A percentile compares a stretch with the other conserved stretches of the same genome.
These are phyloP conservation scores for Homarus americanus DNA, from an alignment of 1,140 invertebrate species.

Conservation along the genomic window DNA sequence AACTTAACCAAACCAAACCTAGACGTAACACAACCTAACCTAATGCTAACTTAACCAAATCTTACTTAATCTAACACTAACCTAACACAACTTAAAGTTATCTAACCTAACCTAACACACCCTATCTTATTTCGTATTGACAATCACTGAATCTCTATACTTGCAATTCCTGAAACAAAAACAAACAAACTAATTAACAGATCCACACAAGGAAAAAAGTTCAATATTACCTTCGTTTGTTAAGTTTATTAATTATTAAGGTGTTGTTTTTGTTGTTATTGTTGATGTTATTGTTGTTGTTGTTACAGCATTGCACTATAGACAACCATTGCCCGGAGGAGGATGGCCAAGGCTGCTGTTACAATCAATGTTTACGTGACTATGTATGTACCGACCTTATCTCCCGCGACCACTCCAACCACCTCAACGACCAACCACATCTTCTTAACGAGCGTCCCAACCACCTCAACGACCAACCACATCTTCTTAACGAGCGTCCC, in stretches of 20 bases:
- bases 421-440: neutral
- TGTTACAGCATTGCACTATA: neutral
- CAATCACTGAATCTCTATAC: neutral
- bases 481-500: too few relatives aligned
- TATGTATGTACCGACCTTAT: neutral
- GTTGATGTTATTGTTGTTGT: neutral
- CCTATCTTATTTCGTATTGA: neutral
- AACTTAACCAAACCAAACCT: neutral
- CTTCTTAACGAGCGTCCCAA: neutral
- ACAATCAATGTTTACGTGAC: slow-evolving; percentile 11
- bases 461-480: neutral
- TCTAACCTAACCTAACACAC: neutral
- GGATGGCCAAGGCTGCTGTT: neutral
- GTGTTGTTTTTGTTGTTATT: neutral
- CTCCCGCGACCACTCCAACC: neutral
- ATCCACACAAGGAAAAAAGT: too few relatives aligned
- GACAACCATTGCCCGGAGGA: neutral
- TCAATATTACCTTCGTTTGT: too few relatives aligned
- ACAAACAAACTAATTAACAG: too few relatives aligned
- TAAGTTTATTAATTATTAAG: neutral
- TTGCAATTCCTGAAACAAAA: neutral
- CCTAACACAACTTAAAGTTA: neutral
- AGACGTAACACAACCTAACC: neutral
- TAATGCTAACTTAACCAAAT: too few relatives aligned
- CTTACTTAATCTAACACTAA: too few relatives aligned